These are phyloP conservation scores for Hafferia zeledoni DNA, from an alignment of 2,797 vertebrate species.

Conservation along the genomic window DNA sequence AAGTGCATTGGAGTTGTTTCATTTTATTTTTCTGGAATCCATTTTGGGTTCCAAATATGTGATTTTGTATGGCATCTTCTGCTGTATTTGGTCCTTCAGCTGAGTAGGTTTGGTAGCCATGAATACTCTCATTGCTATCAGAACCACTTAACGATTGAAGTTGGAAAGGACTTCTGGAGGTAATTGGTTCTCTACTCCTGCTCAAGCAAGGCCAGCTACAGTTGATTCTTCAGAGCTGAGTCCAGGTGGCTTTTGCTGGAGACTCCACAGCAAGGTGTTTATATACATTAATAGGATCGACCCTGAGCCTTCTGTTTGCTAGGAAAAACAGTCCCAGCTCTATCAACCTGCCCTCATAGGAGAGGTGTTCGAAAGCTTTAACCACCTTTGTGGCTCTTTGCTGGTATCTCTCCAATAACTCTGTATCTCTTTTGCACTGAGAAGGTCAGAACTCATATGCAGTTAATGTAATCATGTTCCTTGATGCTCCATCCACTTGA, in stretches of 20 bases:
- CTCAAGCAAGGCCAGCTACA: background rate
- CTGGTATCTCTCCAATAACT: background rate
- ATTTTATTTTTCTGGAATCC: background rate
- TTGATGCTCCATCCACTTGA: background rate
- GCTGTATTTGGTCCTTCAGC: background rate
- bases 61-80: background rate
- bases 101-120: background rate
- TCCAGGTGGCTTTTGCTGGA: background rate
- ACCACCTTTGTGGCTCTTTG: background rate
- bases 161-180: background rate
- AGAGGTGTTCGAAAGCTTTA: background rate
- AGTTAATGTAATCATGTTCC: background rate
- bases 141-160: background rate
- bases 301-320: background rate
- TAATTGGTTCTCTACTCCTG: background rate
- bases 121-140: background rate
- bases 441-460: background rate
- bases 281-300: background rate
- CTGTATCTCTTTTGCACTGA: background rate
- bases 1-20: background rate
- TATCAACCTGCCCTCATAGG: background rate
- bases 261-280: background rate
- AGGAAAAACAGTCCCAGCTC: background rate
- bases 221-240: background rate
- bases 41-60: background rate